Evolutionary conservation across 2,797 vertebrate genomes (phyloP).

Genomic region (Malurus leucopterus): DNA sequence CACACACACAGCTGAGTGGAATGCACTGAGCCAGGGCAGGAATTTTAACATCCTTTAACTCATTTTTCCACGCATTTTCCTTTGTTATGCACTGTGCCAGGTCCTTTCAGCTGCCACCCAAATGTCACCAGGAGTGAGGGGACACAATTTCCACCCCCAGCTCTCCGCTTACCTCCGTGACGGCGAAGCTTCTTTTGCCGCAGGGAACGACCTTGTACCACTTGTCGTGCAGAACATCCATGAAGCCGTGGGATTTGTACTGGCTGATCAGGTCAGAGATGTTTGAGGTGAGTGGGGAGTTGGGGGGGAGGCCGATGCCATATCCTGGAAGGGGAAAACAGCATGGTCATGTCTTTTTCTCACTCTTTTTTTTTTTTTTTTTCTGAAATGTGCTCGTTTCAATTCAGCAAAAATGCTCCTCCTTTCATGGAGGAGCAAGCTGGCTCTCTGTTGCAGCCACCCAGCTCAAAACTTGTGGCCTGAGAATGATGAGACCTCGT

Average conservation of each 20-base stretch:
- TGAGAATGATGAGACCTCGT: background rate
- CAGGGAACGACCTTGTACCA: slow-evolving; percentile 98
- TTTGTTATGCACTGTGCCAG: too few relatives aligned
- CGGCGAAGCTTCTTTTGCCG: slow-evolving; percentile 93
- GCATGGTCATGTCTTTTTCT: background rate
- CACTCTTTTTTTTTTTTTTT: too few relatives aligned
- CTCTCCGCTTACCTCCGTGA: slow-evolving; percentile 86
- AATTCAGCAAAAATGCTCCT: too few relatives aligned
- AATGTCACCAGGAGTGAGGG: rapidly evolving
- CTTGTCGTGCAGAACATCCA: slow-evolving; percentile 97
- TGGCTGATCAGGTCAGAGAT: slow-evolving; percentile 95
- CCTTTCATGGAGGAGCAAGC: background rate
- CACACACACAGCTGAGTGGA: background rate
- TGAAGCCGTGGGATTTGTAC: slow-evolving; percentile 97
- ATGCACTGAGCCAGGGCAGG: background rate
- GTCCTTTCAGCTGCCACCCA: background rate
- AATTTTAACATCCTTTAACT: background rate
- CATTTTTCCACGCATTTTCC: too few relatives aligned
- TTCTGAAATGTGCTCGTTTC: too few relatives aligned
- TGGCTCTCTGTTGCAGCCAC: background rate
- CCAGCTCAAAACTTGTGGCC: background rate
- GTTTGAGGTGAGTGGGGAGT: slow-evolving; percentile 92
- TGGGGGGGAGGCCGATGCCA: slow-evolving; percentile 94
- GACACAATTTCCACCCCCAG: background rate
- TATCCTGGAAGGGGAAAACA: slow-evolving; percentile 80